These are phyloP conservation scores for Sinopyrophorus schimmeli DNA, from an alignment of 2,888 invertebrate genomes.

Conservation along the genomic window DNA sequence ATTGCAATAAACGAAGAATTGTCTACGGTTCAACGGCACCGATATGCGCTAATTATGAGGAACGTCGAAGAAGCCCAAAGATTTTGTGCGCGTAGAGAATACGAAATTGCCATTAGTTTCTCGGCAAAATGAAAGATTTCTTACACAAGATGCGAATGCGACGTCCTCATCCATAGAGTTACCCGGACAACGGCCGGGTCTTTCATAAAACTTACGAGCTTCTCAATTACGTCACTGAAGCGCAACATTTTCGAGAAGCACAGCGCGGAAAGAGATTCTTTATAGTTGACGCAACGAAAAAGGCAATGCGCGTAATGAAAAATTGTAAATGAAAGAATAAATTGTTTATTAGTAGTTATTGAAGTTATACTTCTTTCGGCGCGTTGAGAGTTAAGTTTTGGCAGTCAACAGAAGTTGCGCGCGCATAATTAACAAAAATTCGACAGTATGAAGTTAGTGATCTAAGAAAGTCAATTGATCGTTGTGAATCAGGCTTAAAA, in stretches of 20 bases:
- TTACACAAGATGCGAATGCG: slow-evolving; percentile 21
- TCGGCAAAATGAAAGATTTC: slow-evolving; percentile 18
- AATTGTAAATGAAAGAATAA: too few species aligned
- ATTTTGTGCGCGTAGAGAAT: slow-evolving; percentile 12
- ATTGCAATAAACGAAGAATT: too few species aligned
- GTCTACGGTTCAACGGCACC: slow-evolving; percentile 10
- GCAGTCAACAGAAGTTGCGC: too few species aligned
- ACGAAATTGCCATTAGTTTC: slow-evolving; percentile 10
- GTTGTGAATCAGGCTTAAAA: too few species aligned
- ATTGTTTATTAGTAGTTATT: too few species aligned
- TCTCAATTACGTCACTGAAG: slow-evolving; percentile 35
- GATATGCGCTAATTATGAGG: slow-evolving; percentile 14
- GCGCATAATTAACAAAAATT: too few species aligned
- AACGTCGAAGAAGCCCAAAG: slow-evolving; percentile 3
- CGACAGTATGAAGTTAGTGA: too few species aligned
- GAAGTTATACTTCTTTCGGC: too few species aligned
- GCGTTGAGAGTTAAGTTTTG: too few species aligned
- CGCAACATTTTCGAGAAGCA: slow-evolving; percentile 9
- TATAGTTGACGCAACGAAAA: neutral
- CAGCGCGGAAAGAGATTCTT: slow-evolving; percentile 8
- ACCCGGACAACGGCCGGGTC: slow-evolving; percentile 42
- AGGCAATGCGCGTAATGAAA: too few species aligned
- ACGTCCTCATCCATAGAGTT: slow-evolving; percentile 30
- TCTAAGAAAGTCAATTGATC: too few species aligned
- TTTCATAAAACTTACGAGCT: slow-evolving; percentile 14